Evolutionary conservation across 1,140 invertebrate genomes (phyloP), one percentile per base, ranked within the genome.

Genomic region (Leptopilina boulardi): DNA sequence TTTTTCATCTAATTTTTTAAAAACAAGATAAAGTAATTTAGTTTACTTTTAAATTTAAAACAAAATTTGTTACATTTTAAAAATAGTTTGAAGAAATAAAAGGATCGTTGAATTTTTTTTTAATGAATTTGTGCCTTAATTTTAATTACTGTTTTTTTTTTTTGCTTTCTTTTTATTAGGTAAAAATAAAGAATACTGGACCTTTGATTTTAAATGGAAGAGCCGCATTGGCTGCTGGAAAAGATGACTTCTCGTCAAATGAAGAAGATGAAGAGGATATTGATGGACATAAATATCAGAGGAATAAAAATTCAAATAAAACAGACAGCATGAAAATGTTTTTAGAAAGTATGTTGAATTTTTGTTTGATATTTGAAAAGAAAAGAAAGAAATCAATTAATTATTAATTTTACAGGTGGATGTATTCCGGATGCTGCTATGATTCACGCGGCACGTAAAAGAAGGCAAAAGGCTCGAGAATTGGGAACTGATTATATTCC

Each of bases 361-460:
- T 4, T 41, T 34, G 23, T 15, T 13, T n/a, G n/a, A n/a, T 21
- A 54, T 19, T n/a, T n/a, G n/a, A n/a, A n/a, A n/a, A n/a, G n/a
- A n/a, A n/a, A n/a, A n/a, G n/a, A n/a, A n/a, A n/a, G n/a, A n/a
- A n/a, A 0, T 47, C 6, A 8, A 47, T 30, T 75, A 38, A 77
- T 41, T 5, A 41, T 5, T 41, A 51, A 66, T 44, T 70, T 89
- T 85, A 59, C 80, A 94, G 94, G 93, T 90, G 98, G 98, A 70
- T 94, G 94, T 83, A 99, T 99, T 86, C 98, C 98, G 19, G 97
- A 99, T 93, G 97, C 98, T 10, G 97, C 97, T 47, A 96, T 98
- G 92, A 99, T 99, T 88, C 98, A 99, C 91, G 96, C 97, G 77
- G 97, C 97, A 21, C 93, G 98, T 82, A 99, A 99, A 91, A 94